These are phyloP conservation scores for Nasonia oneida DNA, from an alignment of 2,888 invertebrate genomes.

Conservation along the genomic window DNA sequence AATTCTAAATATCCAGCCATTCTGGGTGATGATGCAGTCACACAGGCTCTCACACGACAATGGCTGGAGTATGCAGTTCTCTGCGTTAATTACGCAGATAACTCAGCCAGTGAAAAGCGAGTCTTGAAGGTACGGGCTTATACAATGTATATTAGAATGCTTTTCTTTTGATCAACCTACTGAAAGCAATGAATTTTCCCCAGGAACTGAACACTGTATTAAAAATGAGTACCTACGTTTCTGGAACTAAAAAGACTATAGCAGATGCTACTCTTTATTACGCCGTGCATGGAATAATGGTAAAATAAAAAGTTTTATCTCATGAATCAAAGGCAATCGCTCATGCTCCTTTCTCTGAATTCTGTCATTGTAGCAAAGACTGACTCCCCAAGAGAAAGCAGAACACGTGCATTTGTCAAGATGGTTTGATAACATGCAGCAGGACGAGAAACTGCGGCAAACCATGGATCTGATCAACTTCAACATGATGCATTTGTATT, in stretches of 20 bases:
- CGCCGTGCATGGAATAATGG: constrained; percentile 84
- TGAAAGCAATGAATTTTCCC: constrained; percentile 61
- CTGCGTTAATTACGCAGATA: constrained; percentile 81
- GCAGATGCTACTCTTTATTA: constrained; percentile 87
- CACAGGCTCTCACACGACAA: constrained; percentile 78
- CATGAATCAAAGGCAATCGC: constrained; percentile 5
- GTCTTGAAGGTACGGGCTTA: constrained; percentile 80
- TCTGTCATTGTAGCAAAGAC: constrained; percentile 81
- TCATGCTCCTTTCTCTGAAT: constrained; percentile 57
- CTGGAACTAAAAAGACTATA: constrained; percentile 82
- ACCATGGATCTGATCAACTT: constrained; percentile 80
- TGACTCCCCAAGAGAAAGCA: constrained; percentile 85
- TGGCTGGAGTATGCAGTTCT: constrained; percentile 85
- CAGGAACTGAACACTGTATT: constrained; percentile 82
- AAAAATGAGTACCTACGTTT: constrained; percentile 81
- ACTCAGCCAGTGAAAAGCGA: constrained; percentile 79
- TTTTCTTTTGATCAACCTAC: not conserved
- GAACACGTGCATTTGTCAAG: constrained; percentile 86
- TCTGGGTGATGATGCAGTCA: constrained; percentile 71
- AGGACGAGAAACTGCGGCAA: constrained; percentile 83
- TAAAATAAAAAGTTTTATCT: constrained; percentile 75
- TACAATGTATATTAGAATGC: not conserved
- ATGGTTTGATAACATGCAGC: constrained; percentile 89
- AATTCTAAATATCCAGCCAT: constrained; percentile 69
- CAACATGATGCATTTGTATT: constrained; percentile 73